A percentile compares a stretch with the other conserved stretches of the same genome.
Evolutionary conservation across 2,113 vertebrate species (phyloP).

Genomic region (Ibidorhyncha struthersii): DNA sequence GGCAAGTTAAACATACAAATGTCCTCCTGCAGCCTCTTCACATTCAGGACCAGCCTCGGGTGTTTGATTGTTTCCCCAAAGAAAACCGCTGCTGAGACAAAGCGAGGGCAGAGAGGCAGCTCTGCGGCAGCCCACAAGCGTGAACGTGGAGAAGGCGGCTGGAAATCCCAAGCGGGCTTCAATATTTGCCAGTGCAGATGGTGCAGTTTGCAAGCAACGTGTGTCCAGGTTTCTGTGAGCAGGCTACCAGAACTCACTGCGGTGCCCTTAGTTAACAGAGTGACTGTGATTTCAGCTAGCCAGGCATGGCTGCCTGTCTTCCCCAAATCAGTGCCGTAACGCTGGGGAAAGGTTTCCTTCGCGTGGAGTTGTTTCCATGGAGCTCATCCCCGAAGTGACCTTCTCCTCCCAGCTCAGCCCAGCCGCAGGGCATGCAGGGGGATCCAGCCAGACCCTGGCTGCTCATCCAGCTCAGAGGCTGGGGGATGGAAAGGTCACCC

Average conservation of each 20-base stretch:
- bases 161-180: neutral
- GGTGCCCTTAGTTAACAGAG: neutral
- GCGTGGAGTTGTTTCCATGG: neutral
- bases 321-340: neutral
- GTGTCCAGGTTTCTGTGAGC: neutral
- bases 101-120: neutral
- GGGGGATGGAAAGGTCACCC: neutral
- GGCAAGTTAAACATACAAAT: conserved; percentile 45
- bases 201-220: neutral
- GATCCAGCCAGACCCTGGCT: neutral
- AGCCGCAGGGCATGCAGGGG: fast-evolving
- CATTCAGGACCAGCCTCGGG: neutral
- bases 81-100: fast-evolving
- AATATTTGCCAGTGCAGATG: neutral
- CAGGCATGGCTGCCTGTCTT: neutral
- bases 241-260: neutral
- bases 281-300: neutral
- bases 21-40: conserved; percentile 29
- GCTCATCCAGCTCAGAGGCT: neutral
- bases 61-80: neutral
- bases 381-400: neutral
- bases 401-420: neutral
- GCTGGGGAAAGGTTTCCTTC: neutral
- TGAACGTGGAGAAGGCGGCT: neutral
- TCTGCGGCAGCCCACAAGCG: neutral